Conservation (phyloP, 2,113 vertebrate genomes). For the Condylura cristata region DNA sequence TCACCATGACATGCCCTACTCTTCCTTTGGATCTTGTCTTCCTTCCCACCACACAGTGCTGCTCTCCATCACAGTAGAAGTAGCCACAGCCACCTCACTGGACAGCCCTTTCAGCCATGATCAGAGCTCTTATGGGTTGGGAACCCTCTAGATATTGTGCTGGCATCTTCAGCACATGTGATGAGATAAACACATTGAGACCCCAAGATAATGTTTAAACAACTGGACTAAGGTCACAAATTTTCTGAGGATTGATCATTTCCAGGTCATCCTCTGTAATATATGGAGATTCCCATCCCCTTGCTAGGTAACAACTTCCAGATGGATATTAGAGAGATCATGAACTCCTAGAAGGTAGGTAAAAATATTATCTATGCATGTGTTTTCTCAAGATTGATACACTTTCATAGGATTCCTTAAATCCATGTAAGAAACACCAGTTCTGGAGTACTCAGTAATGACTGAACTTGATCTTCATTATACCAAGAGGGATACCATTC, state of each 20-base stretch:
- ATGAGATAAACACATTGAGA: neutral
- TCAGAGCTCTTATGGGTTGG: neutral
- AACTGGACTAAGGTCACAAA: neutral
- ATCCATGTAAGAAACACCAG: neutral
- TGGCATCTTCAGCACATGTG: neutral
- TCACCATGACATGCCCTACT: neutral
- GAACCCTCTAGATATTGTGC: neutral
- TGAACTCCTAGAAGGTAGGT: neutral
- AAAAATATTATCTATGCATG: neutral
- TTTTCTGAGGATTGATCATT: neutral
- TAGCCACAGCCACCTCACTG: neutral
- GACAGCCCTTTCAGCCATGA: neutral
- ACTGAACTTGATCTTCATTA: neutral
- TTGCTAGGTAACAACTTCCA: neutral
- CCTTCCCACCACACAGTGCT: fast-evolving
- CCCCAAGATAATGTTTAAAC: neutral
- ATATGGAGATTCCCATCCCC: neutral
- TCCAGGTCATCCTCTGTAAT: neutral
- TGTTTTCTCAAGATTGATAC: neutral
- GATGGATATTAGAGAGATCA: neutral
- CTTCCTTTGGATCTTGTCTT: neutral
- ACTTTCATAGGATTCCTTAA: neutral
- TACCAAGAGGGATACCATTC: neutral
- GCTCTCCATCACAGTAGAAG: fast-evolving
- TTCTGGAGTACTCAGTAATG: constrained; percentile 26